phyloP scores from a whole-genome alignment of 2,113 vertebrate species.

The Pagrus major region DNA sequence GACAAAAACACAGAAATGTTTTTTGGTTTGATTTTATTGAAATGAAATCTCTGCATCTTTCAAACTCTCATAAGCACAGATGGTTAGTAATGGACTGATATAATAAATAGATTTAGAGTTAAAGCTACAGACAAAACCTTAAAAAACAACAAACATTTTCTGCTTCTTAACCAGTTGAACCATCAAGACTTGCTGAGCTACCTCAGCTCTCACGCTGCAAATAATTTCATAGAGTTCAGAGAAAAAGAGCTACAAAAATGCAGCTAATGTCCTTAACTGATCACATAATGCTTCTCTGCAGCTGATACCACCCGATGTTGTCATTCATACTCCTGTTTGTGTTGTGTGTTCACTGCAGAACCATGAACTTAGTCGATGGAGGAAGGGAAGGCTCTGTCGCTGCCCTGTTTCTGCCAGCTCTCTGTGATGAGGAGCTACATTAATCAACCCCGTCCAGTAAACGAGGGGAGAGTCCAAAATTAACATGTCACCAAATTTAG shows the following conservation, averaged over 20 bases:
- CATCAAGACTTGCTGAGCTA: not conserved
- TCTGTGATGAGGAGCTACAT: constrained; percentile 69
- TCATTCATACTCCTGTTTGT: not conserved
- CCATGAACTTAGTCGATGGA: not conserved
- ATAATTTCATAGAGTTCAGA: not conserved
- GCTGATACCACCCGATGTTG: not conserved
- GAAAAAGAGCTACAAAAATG: not conserved
- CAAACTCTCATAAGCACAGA: too few relatives aligned
- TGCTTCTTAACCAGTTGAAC: not conserved
- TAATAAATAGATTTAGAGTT: too few relatives aligned
- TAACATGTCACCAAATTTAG: constrained; percentile 74
- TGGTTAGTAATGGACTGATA: too few relatives aligned
- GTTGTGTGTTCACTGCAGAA: constrained; percentile 14
- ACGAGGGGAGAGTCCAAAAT: constrained; percentile 72
- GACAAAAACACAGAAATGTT: too few relatives aligned
- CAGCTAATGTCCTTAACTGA: not conserved
- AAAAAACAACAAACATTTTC: too few relatives aligned
- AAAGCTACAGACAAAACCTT: too few relatives aligned
- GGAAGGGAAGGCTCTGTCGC: constrained; percentile 14
- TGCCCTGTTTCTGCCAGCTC: constrained; percentile 79
- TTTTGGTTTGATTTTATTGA: too few relatives aligned
- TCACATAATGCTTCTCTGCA: not conserved
- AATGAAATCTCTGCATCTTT: too few relatives aligned
- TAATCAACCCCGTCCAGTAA: constrained; percentile 73
- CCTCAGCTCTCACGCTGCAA: not conserved